A percentile compares a stretch with the other conserved stretches of the same genome.
Conservation (phyloP, 2,113 vertebrate species). For the Barbus barbus region DNA sequence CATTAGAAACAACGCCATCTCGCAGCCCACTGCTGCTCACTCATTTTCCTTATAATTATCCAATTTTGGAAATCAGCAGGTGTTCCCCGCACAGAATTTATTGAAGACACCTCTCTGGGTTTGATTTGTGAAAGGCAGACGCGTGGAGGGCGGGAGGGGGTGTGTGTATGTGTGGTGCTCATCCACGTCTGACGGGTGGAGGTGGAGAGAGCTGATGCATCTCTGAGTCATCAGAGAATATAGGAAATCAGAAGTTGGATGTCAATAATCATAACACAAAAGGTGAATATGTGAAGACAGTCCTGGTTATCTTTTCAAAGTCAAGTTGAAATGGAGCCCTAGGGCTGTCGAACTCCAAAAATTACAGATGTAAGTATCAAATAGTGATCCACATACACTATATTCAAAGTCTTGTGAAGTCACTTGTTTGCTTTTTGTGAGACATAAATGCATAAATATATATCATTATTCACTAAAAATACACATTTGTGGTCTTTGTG, state of each 20-base stretch:
- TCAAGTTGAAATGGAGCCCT: not conserved
- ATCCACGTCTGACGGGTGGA: conserved; percentile 39
- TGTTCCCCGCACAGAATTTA: conserved; percentile 49
- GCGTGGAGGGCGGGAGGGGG: not conserved
- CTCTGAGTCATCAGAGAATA: conserved; percentile 19
- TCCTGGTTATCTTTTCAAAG: not conserved
- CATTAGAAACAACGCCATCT: conserved; percentile 60
- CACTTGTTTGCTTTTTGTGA: not conserved
- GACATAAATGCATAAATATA: not conserved
- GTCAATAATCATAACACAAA: not conserved
- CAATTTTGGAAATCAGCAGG: conserved; percentile 61
- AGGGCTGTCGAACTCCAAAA: not conserved
- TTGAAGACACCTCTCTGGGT: conserved; percentile 41
- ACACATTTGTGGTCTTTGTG: not conserved
- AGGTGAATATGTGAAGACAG: not conserved
- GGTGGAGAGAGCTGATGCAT: conserved; percentile 30
- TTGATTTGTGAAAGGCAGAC: conserved; percentile 50
- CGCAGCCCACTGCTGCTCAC: conserved; percentile 51
- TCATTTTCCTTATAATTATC: conserved; percentile 61
- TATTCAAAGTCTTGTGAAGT: not conserved
- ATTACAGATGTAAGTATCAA: not conserved
- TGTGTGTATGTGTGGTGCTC: not conserved
- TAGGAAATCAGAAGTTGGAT: not conserved
- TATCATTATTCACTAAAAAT: not conserved
- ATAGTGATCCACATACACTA: not conserved